Evolutionary conservation across 2,888 invertebrate species (phyloP).

Genomic region (Callimorpha dominula): DNA sequence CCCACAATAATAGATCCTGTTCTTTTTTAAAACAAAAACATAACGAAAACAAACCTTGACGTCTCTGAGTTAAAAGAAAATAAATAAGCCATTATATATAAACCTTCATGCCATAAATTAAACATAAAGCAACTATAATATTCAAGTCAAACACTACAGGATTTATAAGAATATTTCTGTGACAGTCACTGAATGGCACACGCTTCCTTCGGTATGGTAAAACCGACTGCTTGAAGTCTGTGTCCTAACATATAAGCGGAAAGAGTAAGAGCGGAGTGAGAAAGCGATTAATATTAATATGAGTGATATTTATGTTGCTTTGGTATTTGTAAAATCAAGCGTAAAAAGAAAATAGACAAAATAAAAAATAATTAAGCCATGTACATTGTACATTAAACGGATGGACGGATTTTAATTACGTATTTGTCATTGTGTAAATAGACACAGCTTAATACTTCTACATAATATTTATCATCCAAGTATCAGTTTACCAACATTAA

Average conservation of each 20-base stretch:
- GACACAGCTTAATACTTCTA: no score
- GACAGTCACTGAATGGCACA: constrained; percentile 74
- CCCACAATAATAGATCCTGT: no score
- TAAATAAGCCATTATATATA: constrained; percentile 29
- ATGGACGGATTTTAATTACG: no score
- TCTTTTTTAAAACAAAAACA: not conserved
- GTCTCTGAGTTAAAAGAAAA: constrained; percentile 6
- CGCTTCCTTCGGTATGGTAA: constrained; percentile 40
- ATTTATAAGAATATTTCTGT: constrained; percentile 60
- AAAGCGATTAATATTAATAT: not conserved
- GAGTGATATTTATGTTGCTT: no score
- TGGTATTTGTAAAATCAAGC: no score
- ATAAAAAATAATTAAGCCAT: no score
- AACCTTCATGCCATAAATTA: constrained; percentile 31
- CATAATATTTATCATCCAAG: not conserved
- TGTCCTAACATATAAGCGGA: constrained; percentile 26
- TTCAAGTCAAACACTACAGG: constrained; percentile 53
- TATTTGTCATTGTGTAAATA: no score
- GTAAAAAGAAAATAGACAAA: no score
- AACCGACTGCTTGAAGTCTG: constrained; percentile 26
- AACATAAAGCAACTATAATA: constrained; percentile 27
- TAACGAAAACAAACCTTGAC: not conserved
- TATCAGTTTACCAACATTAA: not conserved
- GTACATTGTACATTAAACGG: no score
- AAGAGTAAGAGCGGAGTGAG: not conserved